These are phyloP conservation scores for Eulemur albifrons DNA, from an alignment of 2,797 vertebrate species.

Conservation along the genomic window DNA sequence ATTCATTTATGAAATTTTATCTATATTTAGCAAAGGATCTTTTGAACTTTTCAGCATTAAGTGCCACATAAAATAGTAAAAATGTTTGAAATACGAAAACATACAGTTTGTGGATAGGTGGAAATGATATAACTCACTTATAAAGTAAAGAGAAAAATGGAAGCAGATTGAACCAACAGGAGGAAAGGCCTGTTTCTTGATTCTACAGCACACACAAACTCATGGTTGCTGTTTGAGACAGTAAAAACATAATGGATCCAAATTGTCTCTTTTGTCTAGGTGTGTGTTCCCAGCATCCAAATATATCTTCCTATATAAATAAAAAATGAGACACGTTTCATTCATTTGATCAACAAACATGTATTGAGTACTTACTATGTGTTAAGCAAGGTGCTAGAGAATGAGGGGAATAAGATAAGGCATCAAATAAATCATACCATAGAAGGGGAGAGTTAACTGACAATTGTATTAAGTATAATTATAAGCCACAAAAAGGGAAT, in stretches of 20 bases:
- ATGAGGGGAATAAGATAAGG: not conserved
- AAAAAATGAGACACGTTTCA: not conserved
- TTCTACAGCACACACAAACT: not conserved
- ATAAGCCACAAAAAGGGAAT: not conserved
- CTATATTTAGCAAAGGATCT: not conserved
- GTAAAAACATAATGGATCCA: not conserved
- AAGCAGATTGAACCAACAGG: not conserved
- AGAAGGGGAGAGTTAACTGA: not conserved
- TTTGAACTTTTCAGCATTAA: not conserved
- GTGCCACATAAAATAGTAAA: not conserved
- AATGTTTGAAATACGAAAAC: not conserved
- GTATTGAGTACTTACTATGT: not conserved
- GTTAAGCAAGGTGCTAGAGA: not conserved
- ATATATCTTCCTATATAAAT: not conserved
- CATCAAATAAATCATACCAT: not conserved
- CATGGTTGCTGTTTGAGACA: not conserved
- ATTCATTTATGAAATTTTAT: slow-evolving; percentile 20
- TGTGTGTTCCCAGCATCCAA: not conserved
- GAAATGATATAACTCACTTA: not conserved
- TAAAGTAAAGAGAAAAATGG: not conserved
- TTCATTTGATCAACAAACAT: slow-evolving; percentile 1
- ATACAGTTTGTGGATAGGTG: not conserved
- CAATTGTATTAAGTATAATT: not conserved
- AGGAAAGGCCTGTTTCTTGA: not conserved
- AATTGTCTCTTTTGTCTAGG: not conserved